Conservation (phyloP, 1,140 invertebrate genomes). For the Sinella curviseta region DNA sequence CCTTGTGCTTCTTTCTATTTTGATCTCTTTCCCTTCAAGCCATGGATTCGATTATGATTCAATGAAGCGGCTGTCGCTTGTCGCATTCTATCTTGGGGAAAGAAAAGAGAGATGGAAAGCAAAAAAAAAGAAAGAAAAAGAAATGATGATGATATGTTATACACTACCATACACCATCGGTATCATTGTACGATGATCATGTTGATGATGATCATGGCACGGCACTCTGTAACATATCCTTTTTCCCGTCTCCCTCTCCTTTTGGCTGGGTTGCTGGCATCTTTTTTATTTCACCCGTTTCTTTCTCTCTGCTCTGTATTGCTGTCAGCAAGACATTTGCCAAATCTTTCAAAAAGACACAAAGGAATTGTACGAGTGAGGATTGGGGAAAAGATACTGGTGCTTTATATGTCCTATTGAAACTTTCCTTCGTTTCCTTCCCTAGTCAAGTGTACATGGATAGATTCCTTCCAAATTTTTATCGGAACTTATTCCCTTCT, state of each 20-base stretch:
- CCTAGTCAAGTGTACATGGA: too few species aligned
- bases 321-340: conserved; percentile 25
- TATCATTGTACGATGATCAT: not conserved
- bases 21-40: conserved; percentile 36
- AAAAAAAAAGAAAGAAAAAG: not conserved
- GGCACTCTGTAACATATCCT: not conserved
- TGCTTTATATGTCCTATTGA: too few species aligned
- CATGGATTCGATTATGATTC: conserved; percentile 49
- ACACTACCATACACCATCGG: not conserved
- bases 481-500: too few species aligned
- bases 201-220: not conserved
- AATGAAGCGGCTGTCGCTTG: conserved; percentile 48
- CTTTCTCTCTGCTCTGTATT: not conserved
- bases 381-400: too few species aligned
- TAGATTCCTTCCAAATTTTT: too few species aligned
- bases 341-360: conserved; percentile 20
- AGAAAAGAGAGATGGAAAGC: not conserved
- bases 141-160: not conserved
- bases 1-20: conserved; percentile 2
- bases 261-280: not conserved
- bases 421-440: too few species aligned
- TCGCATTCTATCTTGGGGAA: conserved; percentile 38
- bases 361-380: not conserved
- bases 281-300: not conserved
- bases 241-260: not conserved